Evolutionary conservation across 23 tunicate species (phyloP), one percentile per base, ranked within the genome.

Genomic region (Botrylloides violaceus): DNA sequence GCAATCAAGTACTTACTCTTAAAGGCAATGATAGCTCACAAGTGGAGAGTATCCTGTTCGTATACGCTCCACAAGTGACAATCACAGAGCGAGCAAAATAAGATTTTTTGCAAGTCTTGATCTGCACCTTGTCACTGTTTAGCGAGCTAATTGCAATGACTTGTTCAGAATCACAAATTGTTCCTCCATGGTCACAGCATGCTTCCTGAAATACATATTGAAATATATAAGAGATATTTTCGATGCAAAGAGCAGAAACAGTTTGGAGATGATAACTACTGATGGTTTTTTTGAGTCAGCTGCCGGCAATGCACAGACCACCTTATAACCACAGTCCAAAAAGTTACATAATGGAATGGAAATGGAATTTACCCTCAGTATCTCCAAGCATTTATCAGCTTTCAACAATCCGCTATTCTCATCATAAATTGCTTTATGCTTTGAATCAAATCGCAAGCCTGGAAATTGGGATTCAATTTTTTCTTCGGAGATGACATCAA

Each of bases 21-120:
- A 85, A 2, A 24, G 93, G 93, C 4, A 79, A 47, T 7, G 31
- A 34, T 23, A 73, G 36, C 21, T 79, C 31, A 18, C 79, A 33
- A 0, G 80, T 71, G 9, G 24, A 31, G 2, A 85, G 59, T 34
- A 79, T 21, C 24, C 79, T 73, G 28, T 85, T 79, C 2, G 49
- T 73, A 77, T 81, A 85, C 3, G 93, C 33, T 19, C 93, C 93
- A 43, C 93, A 85, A 25, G 93, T 73, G 22, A 85, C 55, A 2
- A 85, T 74, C 58, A 85, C 49, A 2, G 84, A 65, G 5, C 65
- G 65, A 1, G 80, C 53, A 15, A 25, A 32, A 73, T 77, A 85
- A 1, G 73, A 53, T 35, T 62, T 71, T 28, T 57, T 65, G 71
- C 61, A 72, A 0, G 93, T 85, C 3, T 27, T 9, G 25, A 85